phyloP scores from a whole-genome alignment of 2,888 invertebrate genomes.

The Meandrusa payeni region DNA sequence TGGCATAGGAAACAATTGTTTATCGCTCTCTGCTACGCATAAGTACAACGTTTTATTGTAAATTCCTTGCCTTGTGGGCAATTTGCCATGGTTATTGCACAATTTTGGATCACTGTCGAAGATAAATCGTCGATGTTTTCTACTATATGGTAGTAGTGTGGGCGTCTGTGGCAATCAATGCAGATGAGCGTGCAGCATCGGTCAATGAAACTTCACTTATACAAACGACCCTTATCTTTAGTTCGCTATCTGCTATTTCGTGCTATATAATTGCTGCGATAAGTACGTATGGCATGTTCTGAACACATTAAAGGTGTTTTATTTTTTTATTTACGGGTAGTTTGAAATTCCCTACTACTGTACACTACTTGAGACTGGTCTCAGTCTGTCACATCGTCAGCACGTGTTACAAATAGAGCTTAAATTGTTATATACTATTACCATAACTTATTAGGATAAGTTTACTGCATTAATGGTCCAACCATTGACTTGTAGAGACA shows the following conservation, averaged over 20 bases:
- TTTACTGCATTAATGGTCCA: too few species aligned
- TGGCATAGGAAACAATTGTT: constrained; percentile 21
- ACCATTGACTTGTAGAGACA: too few species aligned
- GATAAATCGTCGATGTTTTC: constrained; percentile 7
- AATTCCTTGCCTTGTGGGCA: constrained; percentile 6
- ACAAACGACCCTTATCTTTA: not conserved
- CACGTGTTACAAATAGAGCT: too few species aligned
- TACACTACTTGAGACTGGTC: too few species aligned
- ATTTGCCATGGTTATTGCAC: constrained; percentile 5
- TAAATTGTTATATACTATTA: too few species aligned
- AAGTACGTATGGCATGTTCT: too few species aligned
- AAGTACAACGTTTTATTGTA: constrained; percentile 12
- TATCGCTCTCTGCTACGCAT: constrained; percentile 11
- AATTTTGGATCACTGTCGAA: constrained; percentile 5
- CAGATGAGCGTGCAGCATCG: not conserved
- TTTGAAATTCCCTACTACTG: too few species aligned
- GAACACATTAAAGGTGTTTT: too few species aligned
- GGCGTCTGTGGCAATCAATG: not conserved
- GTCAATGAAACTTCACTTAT: constrained; percentile 7
- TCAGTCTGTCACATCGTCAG: too few species aligned
- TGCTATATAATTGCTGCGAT: too few species aligned
- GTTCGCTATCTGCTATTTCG: not conserved
- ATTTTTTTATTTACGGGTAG: too few species aligned
- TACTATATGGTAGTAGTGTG: not conserved
- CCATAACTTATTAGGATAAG: too few species aligned